Conservation (phyloP, 2,888 invertebrate species). For the Torymus aiolomorphi region DNA sequence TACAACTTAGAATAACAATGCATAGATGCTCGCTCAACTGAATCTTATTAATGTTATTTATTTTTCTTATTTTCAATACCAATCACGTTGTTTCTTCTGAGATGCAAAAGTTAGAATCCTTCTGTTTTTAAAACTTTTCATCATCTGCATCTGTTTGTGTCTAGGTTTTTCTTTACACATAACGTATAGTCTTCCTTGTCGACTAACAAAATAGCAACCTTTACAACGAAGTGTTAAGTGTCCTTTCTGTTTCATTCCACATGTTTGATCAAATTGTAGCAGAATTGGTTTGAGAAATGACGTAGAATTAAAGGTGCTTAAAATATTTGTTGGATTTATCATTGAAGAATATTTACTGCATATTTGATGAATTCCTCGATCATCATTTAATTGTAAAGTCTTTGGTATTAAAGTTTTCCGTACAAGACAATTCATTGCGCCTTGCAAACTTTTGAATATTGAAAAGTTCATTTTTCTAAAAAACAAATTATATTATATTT, state of each 20-base stretch:
- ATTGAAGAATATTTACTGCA: slow-evolving; percentile 13
- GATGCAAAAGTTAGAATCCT: slow-evolving; percentile 87
- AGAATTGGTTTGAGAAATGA: slow-evolving; percentile 54
- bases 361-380: slow-evolving; percentile 42
- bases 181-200: slow-evolving; percentile 83
- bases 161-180: slow-evolving; percentile 86
- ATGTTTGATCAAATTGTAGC: slow-evolving; percentile 72
- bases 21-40: too few species aligned
- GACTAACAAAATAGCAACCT: slow-evolving; percentile 85
- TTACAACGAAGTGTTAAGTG: slow-evolving; percentile 84
- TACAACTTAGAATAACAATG: too few species aligned
- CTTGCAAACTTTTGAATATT: slow-evolving; percentile 54
- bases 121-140: slow-evolving; percentile 82
- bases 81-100: slow-evolving; percentile 79
- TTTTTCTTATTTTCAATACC: slow-evolving; percentile 69
- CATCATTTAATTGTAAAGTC: background rate
- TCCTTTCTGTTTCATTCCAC: slow-evolving; percentile 86
- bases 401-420: slow-evolving; percentile 40
- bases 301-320: slow-evolving; percentile 11
- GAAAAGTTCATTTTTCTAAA: slow-evolving; percentile 50
- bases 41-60: too few species aligned
- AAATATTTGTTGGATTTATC: background rate
- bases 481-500: background rate
- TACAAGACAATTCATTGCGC: slow-evolving; percentile 39
- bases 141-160: slow-evolving; percentile 89